Evolutionary conservation across 1,140 invertebrate species (phyloP), one percentile per base, ranked within the genome.

Genomic region (Drosophila sproati): DNA sequence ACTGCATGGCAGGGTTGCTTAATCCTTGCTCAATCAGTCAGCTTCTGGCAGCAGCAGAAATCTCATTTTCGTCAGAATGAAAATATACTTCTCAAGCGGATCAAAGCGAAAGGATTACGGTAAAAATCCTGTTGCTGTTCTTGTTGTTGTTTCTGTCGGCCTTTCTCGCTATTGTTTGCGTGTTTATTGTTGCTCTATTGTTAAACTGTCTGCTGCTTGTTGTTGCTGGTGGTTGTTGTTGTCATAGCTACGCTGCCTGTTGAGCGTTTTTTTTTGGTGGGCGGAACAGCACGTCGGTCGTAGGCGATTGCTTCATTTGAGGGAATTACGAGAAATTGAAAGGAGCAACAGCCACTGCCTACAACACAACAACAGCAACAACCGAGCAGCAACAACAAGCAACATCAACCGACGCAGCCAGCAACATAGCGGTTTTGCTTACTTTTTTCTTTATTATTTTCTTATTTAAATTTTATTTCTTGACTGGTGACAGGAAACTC

Each of bases 71-170:
- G 64, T 63, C 70, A 87, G 85, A 89, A 89, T 85, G 85, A 89
- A 89, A 89, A 89, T 82, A 87, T 74, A 73, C 63, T 89, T 81
- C 85, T 79, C 85, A 89, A 89, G 85, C 86, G 85, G 85, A 89
- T 85, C 86, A 89, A 80, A 89, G 73, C 85, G 85, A 89, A 89
- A 89, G 85, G 85, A 89, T 89, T 89, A 89, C 85, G 85, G 85
- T 89, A 89, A 89, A 89, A 89, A 77, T 78, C 56, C 72, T 85
- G 74, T 75, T 89, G 64, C 61, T 71, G 64, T 66, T 68, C 63
- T 64, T 80, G 77, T 80, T 85, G 59, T 56, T 62, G 51, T 61
- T 37, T 4, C 6, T 45, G 32, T 39, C 7, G 10, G 20, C 41
- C 54, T 20, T 20, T 20, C 20, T 20, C 20, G 20, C 20, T 48